phyloP scores from a whole-genome alignment of 1,140 invertebrate species.

The Probaryconus sp. region DNA sequence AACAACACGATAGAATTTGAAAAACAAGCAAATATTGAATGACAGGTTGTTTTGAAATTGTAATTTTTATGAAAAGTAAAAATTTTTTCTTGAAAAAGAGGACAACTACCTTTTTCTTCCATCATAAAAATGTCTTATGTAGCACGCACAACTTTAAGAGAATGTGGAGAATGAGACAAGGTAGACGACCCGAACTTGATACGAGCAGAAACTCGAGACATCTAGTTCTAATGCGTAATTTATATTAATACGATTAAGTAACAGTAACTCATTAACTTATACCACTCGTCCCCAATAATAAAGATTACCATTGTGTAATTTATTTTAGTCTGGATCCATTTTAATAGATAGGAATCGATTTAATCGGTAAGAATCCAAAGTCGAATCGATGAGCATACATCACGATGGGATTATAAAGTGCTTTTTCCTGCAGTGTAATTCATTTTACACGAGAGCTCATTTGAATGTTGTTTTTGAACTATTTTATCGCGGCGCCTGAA shows the following conservation, averaged over 20 bases:
- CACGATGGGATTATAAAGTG: constrained; percentile 8
- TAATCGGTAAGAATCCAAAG: constrained; percentile 9
- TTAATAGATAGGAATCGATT: constrained; percentile 6
- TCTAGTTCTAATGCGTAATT: constrained; percentile 15
- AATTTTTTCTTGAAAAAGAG: too few relatives aligned
- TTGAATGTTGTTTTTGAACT: constrained; percentile 9
- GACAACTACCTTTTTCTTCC: too few relatives aligned
- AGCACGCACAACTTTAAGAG: neutral
- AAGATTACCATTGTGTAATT: constrained; percentile 1
- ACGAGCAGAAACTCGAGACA: constrained; percentile 25
- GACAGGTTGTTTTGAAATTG: too few relatives aligned
- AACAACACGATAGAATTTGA: too few relatives aligned
- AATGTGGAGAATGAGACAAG: constrained; percentile 34
- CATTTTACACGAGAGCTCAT: constrained; percentile 9
- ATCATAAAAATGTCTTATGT: too few relatives aligned
- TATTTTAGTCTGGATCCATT: constrained; percentile 2
- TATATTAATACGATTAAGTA: constrained; percentile 35
- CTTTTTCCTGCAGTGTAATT: constrained; percentile 12
- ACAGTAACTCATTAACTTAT: constrained; percentile 20
- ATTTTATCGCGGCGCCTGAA: too few relatives aligned
- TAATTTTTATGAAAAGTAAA: too few relatives aligned
- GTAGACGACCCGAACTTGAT: constrained; percentile 51
- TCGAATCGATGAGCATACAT: neutral
- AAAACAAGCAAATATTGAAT: too few relatives aligned
- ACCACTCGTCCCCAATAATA: neutral